Percentiles rank a stretch among this genome's conserved stretches.
phyloP scores from a whole-genome alignment of 2,113 vertebrate species.

The Ascaphus truei region DNA sequence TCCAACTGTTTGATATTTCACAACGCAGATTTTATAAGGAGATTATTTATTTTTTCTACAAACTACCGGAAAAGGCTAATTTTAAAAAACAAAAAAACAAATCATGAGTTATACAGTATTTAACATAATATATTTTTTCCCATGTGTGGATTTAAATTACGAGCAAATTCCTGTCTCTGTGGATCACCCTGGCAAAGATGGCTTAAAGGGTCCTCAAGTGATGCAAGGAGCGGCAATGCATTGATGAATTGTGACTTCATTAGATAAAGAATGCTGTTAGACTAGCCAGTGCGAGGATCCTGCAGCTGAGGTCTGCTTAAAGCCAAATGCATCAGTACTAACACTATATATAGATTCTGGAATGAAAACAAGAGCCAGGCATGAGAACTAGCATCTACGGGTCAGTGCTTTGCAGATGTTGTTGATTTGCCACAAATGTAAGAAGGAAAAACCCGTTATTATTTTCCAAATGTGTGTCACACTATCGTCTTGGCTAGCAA shows the following conservation, averaged over 20 bases:
- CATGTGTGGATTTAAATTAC: background rate
- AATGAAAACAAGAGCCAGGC: slow-evolving; percentile 33
- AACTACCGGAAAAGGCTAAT: background rate
- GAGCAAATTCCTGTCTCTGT: slow-evolving; percentile 2
- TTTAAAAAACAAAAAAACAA: background rate
- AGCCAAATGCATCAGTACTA: slow-evolving; percentile 37
- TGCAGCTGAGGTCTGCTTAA: slow-evolving; percentile 43
- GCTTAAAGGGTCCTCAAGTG: background rate
- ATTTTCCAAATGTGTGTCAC: no score
- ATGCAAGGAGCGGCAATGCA: slow-evolving; percentile 10
- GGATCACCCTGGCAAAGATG: background rate
- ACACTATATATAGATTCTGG: slow-evolving; percentile 37
- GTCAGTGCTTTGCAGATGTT: slow-evolving; percentile 13
- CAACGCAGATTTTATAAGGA: background rate
- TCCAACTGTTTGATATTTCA: slow-evolving; percentile 12
- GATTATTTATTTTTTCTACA: background rate
- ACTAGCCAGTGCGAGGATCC: slow-evolving; percentile 32
- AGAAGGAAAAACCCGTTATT: slow-evolving; percentile 13
- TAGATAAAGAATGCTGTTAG: slow-evolving; percentile 38
- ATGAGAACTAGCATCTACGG: slow-evolving; percentile 9
- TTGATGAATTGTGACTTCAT: slow-evolving; percentile 10
- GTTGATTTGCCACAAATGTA: background rate
- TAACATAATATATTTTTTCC: background rate
- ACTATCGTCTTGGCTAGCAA: no score
- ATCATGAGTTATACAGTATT: background rate